Evolutionary conservation across 2,113 vertebrate species (phyloP).

Genomic region (Hippopotamus amphibius): DNA sequence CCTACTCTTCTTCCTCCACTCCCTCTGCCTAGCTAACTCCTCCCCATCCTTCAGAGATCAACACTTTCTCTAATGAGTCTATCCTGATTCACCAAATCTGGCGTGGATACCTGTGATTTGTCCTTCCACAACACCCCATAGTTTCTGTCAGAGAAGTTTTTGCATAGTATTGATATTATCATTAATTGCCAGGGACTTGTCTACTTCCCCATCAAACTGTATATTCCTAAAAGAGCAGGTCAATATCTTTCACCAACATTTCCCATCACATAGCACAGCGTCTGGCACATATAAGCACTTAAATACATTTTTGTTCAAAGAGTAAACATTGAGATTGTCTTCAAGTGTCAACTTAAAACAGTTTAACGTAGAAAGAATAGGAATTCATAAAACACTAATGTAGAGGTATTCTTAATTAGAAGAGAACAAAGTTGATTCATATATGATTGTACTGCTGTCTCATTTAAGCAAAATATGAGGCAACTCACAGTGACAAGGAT

Average conservation of each 20-base stretch:
- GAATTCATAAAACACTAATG: background rate
- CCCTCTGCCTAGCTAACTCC: background rate
- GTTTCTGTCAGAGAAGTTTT: background rate
- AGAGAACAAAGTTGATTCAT: background rate
- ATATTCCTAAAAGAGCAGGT: background rate
- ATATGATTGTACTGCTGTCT: background rate
- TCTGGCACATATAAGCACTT: background rate
- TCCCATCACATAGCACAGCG: background rate
- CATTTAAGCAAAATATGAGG: background rate
- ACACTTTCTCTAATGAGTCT: background rate
- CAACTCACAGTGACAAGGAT: background rate
- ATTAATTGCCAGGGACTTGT: background rate
- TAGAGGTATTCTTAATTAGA: background rate
- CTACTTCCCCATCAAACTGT: background rate
- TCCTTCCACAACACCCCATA: background rate
- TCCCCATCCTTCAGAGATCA: background rate
- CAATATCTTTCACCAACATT: background rate
- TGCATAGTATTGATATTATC: background rate
- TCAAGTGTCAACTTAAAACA: constrained; percentile 1
- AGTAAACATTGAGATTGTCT: background rate
- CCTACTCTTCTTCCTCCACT: background rate
- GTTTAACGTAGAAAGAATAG: background rate
- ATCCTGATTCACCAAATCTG: background rate
- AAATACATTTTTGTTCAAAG: background rate
- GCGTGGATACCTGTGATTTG: background rate